These are phyloP conservation scores for Cybosia mesomella DNA, from an alignment of 2,888 invertebrate species.

Conservation along the genomic window DNA sequence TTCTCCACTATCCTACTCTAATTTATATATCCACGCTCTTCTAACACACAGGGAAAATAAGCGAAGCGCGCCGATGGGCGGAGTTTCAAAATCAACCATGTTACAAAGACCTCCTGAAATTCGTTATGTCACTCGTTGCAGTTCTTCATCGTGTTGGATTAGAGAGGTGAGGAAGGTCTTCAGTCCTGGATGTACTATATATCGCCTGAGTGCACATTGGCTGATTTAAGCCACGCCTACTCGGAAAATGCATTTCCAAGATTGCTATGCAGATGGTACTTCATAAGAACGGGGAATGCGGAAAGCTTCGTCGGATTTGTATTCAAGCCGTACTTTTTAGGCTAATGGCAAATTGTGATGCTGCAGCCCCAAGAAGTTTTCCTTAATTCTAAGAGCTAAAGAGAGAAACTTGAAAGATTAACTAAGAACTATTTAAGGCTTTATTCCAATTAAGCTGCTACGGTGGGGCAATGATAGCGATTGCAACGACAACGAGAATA, in stretches of 20 bases:
- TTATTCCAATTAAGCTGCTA: background rate
- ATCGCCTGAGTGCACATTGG: constrained; percentile 87
- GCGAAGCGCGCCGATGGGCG: constrained; percentile 82
- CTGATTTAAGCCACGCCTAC: constrained; percentile 83
- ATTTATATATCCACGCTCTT: constrained; percentile 69
- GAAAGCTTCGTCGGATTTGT: constrained; percentile 68
- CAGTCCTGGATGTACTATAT: constrained; percentile 74
- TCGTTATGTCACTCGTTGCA: constrained; percentile 58
- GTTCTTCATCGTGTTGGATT: constrained; percentile 53
- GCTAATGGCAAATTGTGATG: constrained; percentile 36
- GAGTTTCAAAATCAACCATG: constrained; percentile 66
- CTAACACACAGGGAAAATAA: constrained; percentile 69
- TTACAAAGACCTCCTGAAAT: constrained; percentile 68
- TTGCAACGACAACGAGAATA: too few species aligned
- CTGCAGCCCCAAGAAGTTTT: background rate
- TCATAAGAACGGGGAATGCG: constrained; percentile 67
- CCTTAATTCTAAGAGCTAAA: background rate
- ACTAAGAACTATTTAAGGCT: background rate
- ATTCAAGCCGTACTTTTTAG: constrained; percentile 43
- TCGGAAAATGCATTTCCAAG: constrained; percentile 85
- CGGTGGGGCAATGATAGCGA: too few species aligned
- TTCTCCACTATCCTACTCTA: constrained; percentile 69
- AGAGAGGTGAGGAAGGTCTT: constrained; percentile 60
- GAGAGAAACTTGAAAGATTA: background rate
- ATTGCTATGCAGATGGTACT: constrained; percentile 83